These are phyloP conservation scores for Argopecten irradians DNA, from an alignment of 1,140 invertebrate genomes.

Conservation along the genomic window DNA sequence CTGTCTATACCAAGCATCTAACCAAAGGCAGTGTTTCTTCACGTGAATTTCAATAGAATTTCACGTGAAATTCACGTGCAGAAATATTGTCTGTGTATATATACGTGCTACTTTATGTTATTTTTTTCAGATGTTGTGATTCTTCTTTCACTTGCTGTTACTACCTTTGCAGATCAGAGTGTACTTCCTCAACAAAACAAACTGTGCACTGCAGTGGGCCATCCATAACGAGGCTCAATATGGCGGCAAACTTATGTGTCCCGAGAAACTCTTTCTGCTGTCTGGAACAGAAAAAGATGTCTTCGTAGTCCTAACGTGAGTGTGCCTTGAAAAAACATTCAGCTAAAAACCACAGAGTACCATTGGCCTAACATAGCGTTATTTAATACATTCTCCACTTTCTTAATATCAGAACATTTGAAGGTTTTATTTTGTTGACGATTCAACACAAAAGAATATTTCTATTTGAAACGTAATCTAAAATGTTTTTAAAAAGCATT, in stretches of 20 bases:
- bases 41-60: too few species aligned
- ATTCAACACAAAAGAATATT: too few species aligned
- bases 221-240: slow-evolving; percentile 67
- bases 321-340: too few species aligned
- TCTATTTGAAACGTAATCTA: too few species aligned
- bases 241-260: slow-evolving; percentile 61
- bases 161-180: slow-evolving; percentile 55
- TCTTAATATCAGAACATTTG: background rate
- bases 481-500: too few species aligned
- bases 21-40: too few species aligned
- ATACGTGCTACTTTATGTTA: background rate
- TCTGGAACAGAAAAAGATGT: slow-evolving; percentile 57
- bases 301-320: slow-evolving; percentile 49
- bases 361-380: background rate
- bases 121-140: background rate
- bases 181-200: slow-evolving; percentile 69
- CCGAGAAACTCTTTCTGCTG: slow-evolving; percentile 64
- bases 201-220: slow-evolving; percentile 69
- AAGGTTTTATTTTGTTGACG: too few species aligned
- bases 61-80: too few species aligned
- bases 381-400: background rate
- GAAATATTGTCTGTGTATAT: too few species aligned
- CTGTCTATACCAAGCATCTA: too few species aligned
- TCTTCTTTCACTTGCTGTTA: background rate
- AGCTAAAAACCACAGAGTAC: background rate